A percentile compares a stretch with the other conserved stretches of the same genome.
phyloP scores from a whole-genome alignment of 2,797 vertebrate species.

The Agapornis canus region DNA sequence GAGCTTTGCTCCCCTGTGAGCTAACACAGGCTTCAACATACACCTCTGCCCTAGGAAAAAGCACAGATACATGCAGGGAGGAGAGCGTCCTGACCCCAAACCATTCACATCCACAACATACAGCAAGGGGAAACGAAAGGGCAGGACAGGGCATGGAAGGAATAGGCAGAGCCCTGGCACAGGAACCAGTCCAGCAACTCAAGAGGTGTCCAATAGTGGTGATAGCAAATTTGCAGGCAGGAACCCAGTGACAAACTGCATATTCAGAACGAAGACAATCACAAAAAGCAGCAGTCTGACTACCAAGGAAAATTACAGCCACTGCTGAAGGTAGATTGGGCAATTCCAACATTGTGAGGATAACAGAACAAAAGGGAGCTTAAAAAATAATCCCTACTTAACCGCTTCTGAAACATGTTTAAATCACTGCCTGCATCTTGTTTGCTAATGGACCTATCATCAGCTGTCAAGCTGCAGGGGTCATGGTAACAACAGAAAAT shows the following conservation, averaged over 20 bases:
- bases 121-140: neutral
- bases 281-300: neutral
- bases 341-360: neutral
- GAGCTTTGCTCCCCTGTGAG: neutral
- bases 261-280: accelerated
- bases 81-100: neutral
- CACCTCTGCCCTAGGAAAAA: neutral
- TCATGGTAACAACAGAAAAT: neutral
- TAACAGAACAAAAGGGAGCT: constrained; percentile 20
- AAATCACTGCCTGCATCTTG: neutral
- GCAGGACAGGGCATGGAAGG: accelerated
- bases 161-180: neutral
- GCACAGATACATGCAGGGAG: accelerated
- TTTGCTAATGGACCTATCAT: neutral
- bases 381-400: constrained; percentile 20
- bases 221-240: neutral
- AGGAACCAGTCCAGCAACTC: neutral
- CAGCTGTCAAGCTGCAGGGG: neutral
- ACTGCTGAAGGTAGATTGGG: accelerated
- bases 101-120: neutral
- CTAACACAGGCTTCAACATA: neutral
- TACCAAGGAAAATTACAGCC: neutral
- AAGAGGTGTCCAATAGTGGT: neutral
- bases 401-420: neutral
- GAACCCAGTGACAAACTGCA: neutral